A percentile compares a stretch with the other conserved stretches of the same genome.
phyloP scores from a whole-genome alignment of 92 coral and sea anemone species.

The Zoanthus sociatus region DNA sequence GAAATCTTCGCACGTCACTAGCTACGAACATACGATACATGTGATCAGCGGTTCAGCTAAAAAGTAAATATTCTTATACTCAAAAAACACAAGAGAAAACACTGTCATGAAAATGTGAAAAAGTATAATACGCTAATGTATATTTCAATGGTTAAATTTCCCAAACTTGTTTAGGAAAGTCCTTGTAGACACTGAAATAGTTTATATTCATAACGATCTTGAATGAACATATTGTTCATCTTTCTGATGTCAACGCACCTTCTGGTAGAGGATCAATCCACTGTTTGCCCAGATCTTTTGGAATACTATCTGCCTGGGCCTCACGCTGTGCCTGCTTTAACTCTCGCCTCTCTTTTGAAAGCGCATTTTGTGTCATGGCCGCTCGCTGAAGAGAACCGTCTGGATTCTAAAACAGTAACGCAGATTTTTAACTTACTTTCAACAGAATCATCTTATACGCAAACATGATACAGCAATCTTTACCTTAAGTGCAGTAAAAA shows the following conservation, averaged over 20 bases:
- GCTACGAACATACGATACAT: no score
- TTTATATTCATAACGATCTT: background rate
- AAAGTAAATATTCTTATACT: no score
- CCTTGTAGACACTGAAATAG: background rate
- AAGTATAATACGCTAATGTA: no score
- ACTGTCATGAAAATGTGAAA: no score
- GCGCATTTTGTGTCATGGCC: slow-evolving; percentile 98
- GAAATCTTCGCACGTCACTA: no score
- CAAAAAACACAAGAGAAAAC: no score
- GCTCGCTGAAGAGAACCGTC: slow-evolving; percentile 99
- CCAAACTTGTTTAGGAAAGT: background rate
- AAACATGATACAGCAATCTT: no score
- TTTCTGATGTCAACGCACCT: slow-evolving; percentile 57
- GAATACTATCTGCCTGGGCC: slow-evolving; percentile 95
- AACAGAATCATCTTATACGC: background rate
- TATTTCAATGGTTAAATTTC: no score
- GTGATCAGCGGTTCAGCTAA: no score
- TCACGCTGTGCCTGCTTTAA: slow-evolving; percentile 97
- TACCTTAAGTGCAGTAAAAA: no score
- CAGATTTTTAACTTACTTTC: background rate
- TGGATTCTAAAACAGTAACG: slow-evolving; percentile 75
- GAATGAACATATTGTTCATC: background rate
- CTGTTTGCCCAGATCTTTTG: slow-evolving; percentile 91
- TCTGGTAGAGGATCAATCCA: slow-evolving; percentile 98
- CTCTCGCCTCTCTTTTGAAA: slow-evolving; percentile 96